Evolutionary conservation across 2,888 invertebrate species (phyloP).

Genomic region (Dasypolia templi): DNA sequence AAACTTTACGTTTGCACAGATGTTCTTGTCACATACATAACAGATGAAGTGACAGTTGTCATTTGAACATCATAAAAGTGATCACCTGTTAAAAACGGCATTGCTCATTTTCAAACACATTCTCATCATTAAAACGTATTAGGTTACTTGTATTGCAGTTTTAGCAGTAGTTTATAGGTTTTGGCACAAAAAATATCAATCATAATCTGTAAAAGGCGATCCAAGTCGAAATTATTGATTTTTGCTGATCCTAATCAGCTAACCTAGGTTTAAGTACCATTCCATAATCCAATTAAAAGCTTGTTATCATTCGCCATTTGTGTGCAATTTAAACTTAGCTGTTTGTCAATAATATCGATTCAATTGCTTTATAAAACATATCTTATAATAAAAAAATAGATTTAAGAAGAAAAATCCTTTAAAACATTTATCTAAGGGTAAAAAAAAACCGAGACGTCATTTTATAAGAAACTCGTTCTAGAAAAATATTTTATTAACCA

Average conservation of each 20-base stretch:
- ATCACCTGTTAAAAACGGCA: background rate
- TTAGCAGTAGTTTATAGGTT: conserved; percentile 1
- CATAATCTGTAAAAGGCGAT: conserved; percentile 22
- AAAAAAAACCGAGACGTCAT: conserved; percentile 28
- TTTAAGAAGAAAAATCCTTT: conserved; percentile 21
- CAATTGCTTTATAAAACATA: conserved; percentile 32
- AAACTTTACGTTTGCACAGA: conserved; percentile 22
- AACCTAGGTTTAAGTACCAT: conserved; percentile 24
- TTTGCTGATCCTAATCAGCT: conserved; percentile 45
- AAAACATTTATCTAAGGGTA: conserved; percentile 4
- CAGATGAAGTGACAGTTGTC: conserved; percentile 22
- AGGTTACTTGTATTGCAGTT: background rate
- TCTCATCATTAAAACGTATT: conserved; percentile 26
- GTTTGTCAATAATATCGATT: conserved; percentile 28
- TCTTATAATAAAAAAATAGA: conserved; percentile 21
- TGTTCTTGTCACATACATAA: conserved; percentile 37
- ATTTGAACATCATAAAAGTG: conserved; percentile 28
- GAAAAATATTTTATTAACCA: conserved; percentile 41
- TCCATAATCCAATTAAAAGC: conserved; percentile 49
- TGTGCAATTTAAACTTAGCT: conserved; percentile 22
- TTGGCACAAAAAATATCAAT: conserved; percentile 17
- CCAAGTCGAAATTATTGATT: conserved; percentile 38
- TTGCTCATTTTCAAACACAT: conserved; percentile 6
- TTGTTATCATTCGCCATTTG: conserved; percentile 30
- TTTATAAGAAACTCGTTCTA: conserved; percentile 35